Evolutionary conservation across 2,888 invertebrate genomes (phyloP).

Genomic region (Cheilosia vulpina): DNA sequence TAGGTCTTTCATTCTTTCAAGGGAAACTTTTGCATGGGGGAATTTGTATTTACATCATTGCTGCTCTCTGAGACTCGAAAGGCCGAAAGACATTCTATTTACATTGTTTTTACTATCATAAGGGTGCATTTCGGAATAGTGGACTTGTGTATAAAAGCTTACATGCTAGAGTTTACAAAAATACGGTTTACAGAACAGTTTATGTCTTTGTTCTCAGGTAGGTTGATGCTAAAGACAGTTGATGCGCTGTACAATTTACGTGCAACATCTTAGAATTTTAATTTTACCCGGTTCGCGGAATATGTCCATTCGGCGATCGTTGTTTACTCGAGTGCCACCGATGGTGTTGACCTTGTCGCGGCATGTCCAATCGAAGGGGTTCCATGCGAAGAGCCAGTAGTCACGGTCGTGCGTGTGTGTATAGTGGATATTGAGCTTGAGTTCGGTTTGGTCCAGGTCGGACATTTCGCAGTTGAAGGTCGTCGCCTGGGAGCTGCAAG

Average conservation of each 20-base stretch:
- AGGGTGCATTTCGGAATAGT: slow-evolving; percentile 30
- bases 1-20: slow-evolving; percentile 16
- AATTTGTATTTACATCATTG: slow-evolving; percentile 36
- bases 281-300: slow-evolving; percentile 84
- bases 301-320: slow-evolving; percentile 84
- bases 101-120: slow-evolving; percentile 28
- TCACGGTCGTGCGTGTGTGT: slow-evolving; percentile 86
- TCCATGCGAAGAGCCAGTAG: slow-evolving; percentile 91
- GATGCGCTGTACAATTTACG: slow-evolving; percentile 79
- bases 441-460: slow-evolving; percentile 90
- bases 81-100: slow-evolving; percentile 27
- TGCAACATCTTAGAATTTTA: slow-evolving; percentile 82
- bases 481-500: slow-evolving; percentile 80
- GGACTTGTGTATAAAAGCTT: slow-evolving; percentile 40
- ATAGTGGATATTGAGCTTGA: slow-evolving; percentile 90
- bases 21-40: slow-evolving; percentile 13
- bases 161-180: slow-evolving; percentile 41
- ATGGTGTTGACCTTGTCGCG: slow-evolving; percentile 83
- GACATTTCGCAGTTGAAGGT: slow-evolving; percentile 89
- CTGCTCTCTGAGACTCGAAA: slow-evolving; percentile 24
- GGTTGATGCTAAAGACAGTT: slow-evolving; percentile 70
- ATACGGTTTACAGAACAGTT: slow-evolving; percentile 27
- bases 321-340: slow-evolving; percentile 83
- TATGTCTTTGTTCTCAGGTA: slow-evolving; percentile 36
- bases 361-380: slow-evolving; percentile 90